Conservation (phyloP, 2,888 invertebrate genomes). For the Tipula helvola region DNA sequence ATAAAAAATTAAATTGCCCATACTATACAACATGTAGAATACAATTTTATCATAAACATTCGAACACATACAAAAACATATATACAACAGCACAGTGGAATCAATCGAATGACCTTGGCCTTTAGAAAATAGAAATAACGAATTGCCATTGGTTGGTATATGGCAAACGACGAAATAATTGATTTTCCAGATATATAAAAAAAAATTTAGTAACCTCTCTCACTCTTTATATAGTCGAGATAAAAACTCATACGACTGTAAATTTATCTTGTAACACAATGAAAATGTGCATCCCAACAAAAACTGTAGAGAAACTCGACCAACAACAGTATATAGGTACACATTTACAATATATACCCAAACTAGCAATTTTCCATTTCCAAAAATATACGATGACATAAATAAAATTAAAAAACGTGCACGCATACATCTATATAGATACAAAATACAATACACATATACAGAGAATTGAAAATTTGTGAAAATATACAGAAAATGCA, state of each 20-base stretch:
- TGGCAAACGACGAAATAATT: neutral
- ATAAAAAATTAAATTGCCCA: neutral
- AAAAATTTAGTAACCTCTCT: no score
- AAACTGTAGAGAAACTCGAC: neutral
- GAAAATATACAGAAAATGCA: neutral
- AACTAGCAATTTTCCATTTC: neutral
- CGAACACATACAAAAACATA: neutral
- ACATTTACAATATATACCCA: neutral
- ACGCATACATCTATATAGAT: neutral
- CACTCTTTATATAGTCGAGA: neutral
- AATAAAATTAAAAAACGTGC: neutral
- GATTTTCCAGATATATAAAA: neutral
- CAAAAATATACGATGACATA: constrained; percentile 4
- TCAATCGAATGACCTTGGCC: constrained; percentile 18
- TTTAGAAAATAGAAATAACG: constrained; percentile 12
- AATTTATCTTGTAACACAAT: neutral
- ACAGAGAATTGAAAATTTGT: no score
- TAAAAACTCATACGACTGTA: neutral
- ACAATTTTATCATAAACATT: no score
- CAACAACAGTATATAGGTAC: no score
- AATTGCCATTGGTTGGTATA: constrained; percentile 6
- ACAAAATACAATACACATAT: no score
- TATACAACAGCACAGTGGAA: neutral
- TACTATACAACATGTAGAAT: neutral
- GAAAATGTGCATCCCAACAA: neutral